Evolutionary conservation across 2,113 vertebrate species (phyloP), one percentile per base, ranked within the genome.

Genomic region (Megaptera novaeangliae): DNA sequence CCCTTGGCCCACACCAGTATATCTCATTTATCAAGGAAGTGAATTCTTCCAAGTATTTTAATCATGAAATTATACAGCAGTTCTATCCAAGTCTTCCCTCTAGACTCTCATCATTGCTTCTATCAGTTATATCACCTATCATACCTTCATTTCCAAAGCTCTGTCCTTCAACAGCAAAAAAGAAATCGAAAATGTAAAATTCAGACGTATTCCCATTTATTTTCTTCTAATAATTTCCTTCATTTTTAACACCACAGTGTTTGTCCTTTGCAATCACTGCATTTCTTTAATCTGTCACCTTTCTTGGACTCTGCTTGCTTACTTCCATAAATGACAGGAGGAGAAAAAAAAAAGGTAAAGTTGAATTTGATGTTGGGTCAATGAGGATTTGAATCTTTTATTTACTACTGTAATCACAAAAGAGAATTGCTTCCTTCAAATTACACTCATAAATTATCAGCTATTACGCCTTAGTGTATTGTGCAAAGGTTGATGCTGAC

Each of bases 371-470:
- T 17, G 55, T 36, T 49, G 49, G 63, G 74, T 80, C 80, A 87
- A 7, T 64, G 69, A 94, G 74, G 83, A 89, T 95, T 80, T 74
- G 72, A 84, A 89, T 84, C 52, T 83, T 93, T 88, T 86, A 89
- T 95, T 96, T 95, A 80, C 83, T 78, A 39, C 84, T 3, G 0
- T 80, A 89, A 90, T 95, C 95, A 90, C 41, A 87, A 87, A 95
- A 25, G 9, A 57, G 49, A 96, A 95, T 83, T 63, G 88, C 80
- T 92, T 92, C 57, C 69, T 83, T 94, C 68, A 90, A 87, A 94
- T 96, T 63, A 39, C 69, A n/a, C 72, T 94, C 57, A 83, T 96
- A 87, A 95, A 92, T 97, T 86, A 90, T 59, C 36, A 68, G 21
- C 64, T 89, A 59, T 93, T 93, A 75, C 17, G 49, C 69, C 34